Percentiles rank a stretch among this genome's conserved stretches.
Conservation (phyloP, 1,140 invertebrate species). For the Hetaerina americana region DNA sequence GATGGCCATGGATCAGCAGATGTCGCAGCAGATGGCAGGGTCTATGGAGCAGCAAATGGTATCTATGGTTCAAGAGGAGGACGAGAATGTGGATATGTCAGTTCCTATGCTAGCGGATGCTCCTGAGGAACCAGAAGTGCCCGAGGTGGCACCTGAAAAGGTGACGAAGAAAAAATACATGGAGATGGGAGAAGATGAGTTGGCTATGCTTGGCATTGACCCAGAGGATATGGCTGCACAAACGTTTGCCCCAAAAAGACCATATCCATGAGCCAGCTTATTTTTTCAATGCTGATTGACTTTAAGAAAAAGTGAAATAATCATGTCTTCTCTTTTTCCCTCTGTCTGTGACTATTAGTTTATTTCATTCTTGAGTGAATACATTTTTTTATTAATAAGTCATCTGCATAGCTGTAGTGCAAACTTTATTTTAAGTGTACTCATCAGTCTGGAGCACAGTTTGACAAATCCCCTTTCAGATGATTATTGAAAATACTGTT, state of each 20-base stretch:
- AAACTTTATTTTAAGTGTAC: too few species aligned
- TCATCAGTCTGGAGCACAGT: too few species aligned
- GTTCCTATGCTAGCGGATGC: not conserved
- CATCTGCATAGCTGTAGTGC: too few species aligned
- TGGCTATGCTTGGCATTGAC: constrained; percentile 34
- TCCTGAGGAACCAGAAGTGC: not conserved
- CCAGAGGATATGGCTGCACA: constrained; percentile 27
- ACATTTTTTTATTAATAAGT: too few species aligned
- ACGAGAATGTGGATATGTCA: not conserved
- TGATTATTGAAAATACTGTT: too few species aligned
- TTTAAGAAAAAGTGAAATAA: too few species aligned
- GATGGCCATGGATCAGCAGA: not conserved
- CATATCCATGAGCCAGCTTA: not conserved
- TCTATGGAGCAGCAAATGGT: not conserved
- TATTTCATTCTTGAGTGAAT: too few species aligned
- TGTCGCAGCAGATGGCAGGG: not conserved
- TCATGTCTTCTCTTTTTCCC: too few species aligned
- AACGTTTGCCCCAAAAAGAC: constrained; percentile 3
- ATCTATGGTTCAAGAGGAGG: not conserved
- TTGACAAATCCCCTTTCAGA: too few species aligned
- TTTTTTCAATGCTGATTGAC: too few species aligned
- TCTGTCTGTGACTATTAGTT: too few species aligned
- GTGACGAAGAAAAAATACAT: not conserved
- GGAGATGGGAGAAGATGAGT: constrained; percentile 22
- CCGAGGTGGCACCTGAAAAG: not conserved